A percentile compares a stretch with the other conserved stretches of the same genome.
phyloP scores from a whole-genome alignment of 2,797 vertebrate species.

The Xenentodon cancila region DNA sequence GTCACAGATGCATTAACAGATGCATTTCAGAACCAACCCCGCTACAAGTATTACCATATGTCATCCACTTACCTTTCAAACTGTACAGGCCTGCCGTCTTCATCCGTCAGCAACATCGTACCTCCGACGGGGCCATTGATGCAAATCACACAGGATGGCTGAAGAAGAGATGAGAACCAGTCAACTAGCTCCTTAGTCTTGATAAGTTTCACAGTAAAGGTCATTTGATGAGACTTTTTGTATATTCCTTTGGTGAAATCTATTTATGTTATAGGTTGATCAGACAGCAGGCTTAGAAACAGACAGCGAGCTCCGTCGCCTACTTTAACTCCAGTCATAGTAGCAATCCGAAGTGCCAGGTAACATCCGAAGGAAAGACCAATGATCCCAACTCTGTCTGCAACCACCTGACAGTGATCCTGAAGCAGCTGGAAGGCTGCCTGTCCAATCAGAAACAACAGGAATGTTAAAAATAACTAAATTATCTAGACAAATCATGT shows the following conservation, averaged over 20 bases:
- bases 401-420: slow-evolving; percentile 64
- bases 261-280: not conserved
- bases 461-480: not conserved
- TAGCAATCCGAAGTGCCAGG: slow-evolving; percentile 55
- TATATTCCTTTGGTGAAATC: too few species aligned
- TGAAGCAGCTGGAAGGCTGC: slow-evolving; percentile 66
- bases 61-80: slow-evolving; percentile 33
- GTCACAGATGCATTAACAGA: too few species aligned
- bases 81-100: accelerated
- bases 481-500: not conserved
- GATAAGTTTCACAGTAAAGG: too few species aligned
- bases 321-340: slow-evolving; percentile 53
- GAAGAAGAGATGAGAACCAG: slow-evolving; percentile 24
- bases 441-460: slow-evolving; percentile 42
- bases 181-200: not conserved
- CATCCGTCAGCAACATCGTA: not conserved
- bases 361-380: slow-evolving; percentile 73
- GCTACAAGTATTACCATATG: not conserved
- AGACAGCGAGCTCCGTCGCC: slow-evolving; percentile 11
- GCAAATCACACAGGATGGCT: slow-evolving; percentile 76
- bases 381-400: slow-evolving; percentile 66
- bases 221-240: too few species aligned
- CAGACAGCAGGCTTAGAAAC: slow-evolving; percentile 4
- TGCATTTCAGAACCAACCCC: too few species aligned
- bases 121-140: slow-evolving; percentile 71